Base-by-base conservation (phyloP, 2,888 invertebrate genomes). In the Pseudoips prasinana region DNA sequence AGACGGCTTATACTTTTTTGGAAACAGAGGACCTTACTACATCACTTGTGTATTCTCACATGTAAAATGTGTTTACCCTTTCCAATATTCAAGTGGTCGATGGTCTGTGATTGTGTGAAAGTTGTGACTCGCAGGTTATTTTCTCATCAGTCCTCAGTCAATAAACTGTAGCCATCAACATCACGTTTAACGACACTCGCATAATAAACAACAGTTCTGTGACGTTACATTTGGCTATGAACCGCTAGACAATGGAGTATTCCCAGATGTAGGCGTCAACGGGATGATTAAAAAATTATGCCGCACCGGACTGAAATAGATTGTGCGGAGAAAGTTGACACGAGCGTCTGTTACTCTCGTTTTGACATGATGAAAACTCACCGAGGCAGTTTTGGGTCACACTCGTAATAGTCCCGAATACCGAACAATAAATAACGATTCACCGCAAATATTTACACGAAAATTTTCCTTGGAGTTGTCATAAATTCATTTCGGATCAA, bases 381-480 rank as follows among this genome's bases (percentile, higher is more conserved):
- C 59, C 39, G 52, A 64, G 81, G 78, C 83, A 80, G 75, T 85
- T 85, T 84, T 83, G 64, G 85, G 85, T 86, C 85, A 80, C 49
- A 41, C 73, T 49, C 62, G 64, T 61, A 72, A 73, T 70, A 74
- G 67, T 77, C 68, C 69, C 64, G 68, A 68, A 81, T 75, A 66
- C 67, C 71, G 41, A 64, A 65, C 58, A 65, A 69, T 67, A 65
- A 59, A 65, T 63, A 42, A 63, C 52, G 33, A 46, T 60, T 55
- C 54, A 57, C 39, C 47, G 39, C 55, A 61, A 61, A 63, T 64
- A 60, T 64, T 66, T 55, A 57, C 47, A 52, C 38, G 30, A 53
- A 63, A 60, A 46, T 42, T 65, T 61, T 57, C 53, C 55, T 61
- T 56, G 56, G 48, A 48, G 37, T 35, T 62, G 58, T 64, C 62